These are phyloP conservation scores for Peribatodes rhomboidaria DNA, from an alignment of 2,888 invertebrate species.

Conservation along the genomic window DNA sequence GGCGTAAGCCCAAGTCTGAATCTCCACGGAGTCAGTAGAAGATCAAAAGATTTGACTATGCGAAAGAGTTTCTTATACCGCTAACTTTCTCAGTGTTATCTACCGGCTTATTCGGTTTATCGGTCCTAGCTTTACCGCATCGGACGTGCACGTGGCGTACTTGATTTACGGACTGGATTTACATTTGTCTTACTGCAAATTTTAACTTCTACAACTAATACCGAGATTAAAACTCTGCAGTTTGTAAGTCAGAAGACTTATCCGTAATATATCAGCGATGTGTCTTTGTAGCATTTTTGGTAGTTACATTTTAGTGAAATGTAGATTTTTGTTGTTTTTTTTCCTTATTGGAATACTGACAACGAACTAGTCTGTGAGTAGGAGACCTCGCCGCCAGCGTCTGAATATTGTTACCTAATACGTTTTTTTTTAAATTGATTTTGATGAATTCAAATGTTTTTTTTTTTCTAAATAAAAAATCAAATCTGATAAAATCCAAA, in stretches of 20 bases:
- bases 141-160: slow-evolving; percentile 60
- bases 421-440: neutral
- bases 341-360: too few species aligned
- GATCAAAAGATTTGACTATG: too few species aligned
- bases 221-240: slow-evolving; percentile 53
- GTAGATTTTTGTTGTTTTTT: too few species aligned
- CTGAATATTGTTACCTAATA: too few species aligned
- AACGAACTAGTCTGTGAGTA: too few species aligned
- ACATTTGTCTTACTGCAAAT: slow-evolving; percentile 62
- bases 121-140: slow-evolving; percentile 46
- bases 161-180: slow-evolving; percentile 64
- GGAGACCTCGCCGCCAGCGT: too few species aligned
- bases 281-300: slow-evolving; percentile 39
- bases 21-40: neutral
- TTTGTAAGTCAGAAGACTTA: slow-evolving; percentile 48
- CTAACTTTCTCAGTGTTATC: neutral
- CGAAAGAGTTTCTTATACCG: neutral
- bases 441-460: neutral
- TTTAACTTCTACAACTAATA: slow-evolving; percentile 58
- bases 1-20: too few species aligned
- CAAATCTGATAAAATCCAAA: too few species aligned
- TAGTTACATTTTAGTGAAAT: too few species aligned
- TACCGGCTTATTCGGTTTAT: slow-evolving; percentile 13
- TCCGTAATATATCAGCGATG: slow-evolving; percentile 47
- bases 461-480: too few species aligned